Evolutionary conservation across 64 coral and sea anemone genomes (phyloP).

Genomic region (Acropora yongei): DNA sequence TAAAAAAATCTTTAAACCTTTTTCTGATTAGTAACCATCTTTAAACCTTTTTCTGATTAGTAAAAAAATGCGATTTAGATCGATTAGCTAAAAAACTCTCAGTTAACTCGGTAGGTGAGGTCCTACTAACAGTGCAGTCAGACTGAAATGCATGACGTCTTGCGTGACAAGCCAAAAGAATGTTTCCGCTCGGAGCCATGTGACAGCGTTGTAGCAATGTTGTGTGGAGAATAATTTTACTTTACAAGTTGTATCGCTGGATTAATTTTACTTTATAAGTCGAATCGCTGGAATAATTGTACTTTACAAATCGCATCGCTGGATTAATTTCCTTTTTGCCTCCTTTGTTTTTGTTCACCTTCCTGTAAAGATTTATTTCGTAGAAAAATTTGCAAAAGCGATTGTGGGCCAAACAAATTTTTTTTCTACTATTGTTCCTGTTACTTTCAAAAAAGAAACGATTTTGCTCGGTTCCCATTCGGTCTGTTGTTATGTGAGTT

Average conservation of each 20-base stretch:
- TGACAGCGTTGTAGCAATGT: not conserved
- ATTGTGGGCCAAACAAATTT: not conserved
- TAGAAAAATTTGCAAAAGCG: not conserved
- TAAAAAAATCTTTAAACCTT: no score
- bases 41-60: no score
- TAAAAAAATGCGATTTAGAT: no score
- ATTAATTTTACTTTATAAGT: conserved; percentile 11
- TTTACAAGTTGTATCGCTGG: conserved; percentile 35
- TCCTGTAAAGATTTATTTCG: not conserved
- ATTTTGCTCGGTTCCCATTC: no score
- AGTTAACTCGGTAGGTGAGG: no score
- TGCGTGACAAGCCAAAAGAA: not conserved
- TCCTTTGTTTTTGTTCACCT: not conserved
- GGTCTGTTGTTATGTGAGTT: no score
- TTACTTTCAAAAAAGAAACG: no score
- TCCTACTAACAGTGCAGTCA: not conserved
- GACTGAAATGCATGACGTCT: not conserved
- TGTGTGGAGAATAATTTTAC: conserved; percentile 18
- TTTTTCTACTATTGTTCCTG: no score
- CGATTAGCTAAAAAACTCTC: no score
- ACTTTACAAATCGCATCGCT: conserved; percentile 34
- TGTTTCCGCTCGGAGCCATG: not conserved
- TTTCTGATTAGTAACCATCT: no score
- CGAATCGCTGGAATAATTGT: not conserved
- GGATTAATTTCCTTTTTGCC: not conserved